Conservation (phyloP, 2,797 vertebrate species). For the Mus caroli region DNA sequence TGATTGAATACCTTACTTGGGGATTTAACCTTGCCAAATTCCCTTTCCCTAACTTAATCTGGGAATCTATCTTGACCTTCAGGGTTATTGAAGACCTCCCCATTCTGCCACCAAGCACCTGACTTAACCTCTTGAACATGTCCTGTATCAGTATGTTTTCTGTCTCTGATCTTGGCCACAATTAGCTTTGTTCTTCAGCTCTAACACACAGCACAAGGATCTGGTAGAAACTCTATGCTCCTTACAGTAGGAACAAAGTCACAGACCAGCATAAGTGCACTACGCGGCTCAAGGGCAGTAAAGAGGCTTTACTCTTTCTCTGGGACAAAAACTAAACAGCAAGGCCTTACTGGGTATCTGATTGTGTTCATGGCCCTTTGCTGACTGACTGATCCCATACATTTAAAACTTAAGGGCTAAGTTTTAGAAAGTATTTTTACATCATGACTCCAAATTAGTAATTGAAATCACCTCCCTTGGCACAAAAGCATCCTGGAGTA, state of each 20-base stretch:
- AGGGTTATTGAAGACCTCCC: background rate
- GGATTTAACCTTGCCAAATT: background rate
- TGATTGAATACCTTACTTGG: background rate
- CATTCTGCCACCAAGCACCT: background rate
- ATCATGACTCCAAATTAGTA: slow-evolving; percentile 53
- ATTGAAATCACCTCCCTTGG: slow-evolving; percentile 56
- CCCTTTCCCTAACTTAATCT: background rate
- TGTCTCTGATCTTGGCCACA: background rate
- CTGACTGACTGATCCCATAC: background rate
- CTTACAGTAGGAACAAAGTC: background rate
- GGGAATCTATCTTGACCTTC: background rate
- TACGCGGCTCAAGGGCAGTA: background rate
- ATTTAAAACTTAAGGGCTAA: slow-evolving; percentile 40
- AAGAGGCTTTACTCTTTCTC: background rate
- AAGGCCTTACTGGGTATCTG: background rate
- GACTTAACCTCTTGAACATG: background rate
- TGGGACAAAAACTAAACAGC: background rate
- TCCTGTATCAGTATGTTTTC: background rate
- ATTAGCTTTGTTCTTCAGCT: background rate
- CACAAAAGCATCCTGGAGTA: slow-evolving; percentile 51
- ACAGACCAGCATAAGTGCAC: background rate
- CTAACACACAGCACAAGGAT: background rate
- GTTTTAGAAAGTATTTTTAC: slow-evolving; percentile 22
- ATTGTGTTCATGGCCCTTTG: slow-evolving; percentile 11
- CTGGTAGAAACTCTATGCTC: slow-evolving; percentile 1